Evolutionary conservation across 2,797 vertebrate species (phyloP).

Genomic region (Peromyscus aztecus): DNA sequence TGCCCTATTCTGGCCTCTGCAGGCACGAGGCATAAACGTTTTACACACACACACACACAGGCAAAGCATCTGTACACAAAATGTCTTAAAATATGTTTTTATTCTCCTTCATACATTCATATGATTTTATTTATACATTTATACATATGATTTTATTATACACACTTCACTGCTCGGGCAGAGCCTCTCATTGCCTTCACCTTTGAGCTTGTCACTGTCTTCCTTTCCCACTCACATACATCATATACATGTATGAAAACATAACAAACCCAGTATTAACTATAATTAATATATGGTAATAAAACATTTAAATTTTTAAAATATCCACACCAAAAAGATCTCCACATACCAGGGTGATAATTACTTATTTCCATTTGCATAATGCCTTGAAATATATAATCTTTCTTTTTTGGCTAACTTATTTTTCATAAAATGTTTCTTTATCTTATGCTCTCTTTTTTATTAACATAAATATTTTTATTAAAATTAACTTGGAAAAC

Average conservation of each 20-base stretch:
- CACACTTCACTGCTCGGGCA: neutral
- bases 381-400: neutral
- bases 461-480: conserved; percentile 70
- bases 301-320: neutral
- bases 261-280: neutral
- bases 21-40: neutral
- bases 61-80: neutral
- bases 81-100: neutral
- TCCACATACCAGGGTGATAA: neutral
- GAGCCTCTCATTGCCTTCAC: neutral
- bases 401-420: neutral
- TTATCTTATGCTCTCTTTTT: neutral
- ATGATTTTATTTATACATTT: neutral
- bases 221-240: neutral
- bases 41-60: neutral
- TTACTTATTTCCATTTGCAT: neutral
- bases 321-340: neutral
- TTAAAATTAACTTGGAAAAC: conserved; percentile 71
- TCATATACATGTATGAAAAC: neutral
- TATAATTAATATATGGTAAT: neutral
- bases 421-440: neutral
- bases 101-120: neutral
- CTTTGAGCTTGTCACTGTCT: neutral
- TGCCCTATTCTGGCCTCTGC: neutral
- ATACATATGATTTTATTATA: too few species aligned